A percentile compares a stretch with the other conserved stretches of the same genome.
Evolutionary conservation across 1,140 invertebrate genomes (phyloP).

Genomic region (Drosophila fuyamai): DNA sequence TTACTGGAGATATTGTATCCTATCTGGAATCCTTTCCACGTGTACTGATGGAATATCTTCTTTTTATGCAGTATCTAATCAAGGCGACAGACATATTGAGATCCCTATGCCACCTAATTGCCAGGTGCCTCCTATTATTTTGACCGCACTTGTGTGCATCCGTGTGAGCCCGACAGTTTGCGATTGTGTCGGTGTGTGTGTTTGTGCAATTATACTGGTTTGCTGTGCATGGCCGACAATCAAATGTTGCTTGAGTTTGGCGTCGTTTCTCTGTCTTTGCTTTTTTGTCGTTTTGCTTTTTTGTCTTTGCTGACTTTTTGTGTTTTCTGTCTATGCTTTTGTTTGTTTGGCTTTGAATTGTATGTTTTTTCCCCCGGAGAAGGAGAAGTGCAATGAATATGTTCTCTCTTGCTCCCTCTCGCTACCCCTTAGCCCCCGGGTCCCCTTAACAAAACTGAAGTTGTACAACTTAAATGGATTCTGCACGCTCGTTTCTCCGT

Average conservation of each 20-base stretch:
- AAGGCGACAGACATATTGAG: not conserved
- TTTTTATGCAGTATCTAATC: not conserved
- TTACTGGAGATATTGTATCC: too few relatives aligned
- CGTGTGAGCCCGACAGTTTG: slow-evolving; percentile 31
- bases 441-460: slow-evolving; percentile 22
- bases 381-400: slow-evolving; percentile 31
- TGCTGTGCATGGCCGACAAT: slow-evolving; percentile 74
- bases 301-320: slow-evolving; percentile 39
- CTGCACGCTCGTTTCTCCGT: slow-evolving; percentile 61
- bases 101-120: not conserved
- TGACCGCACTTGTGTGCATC: slow-evolving; percentile 11
- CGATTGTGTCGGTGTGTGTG: slow-evolving; percentile 48
- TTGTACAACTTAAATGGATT: slow-evolving; percentile 63
- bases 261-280: slow-evolving; percentile 49
- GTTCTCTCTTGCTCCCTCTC: not conserved
- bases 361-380: slow-evolving; percentile 13
- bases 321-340: slow-evolving; percentile 18
- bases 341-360: slow-evolving; percentile 29
- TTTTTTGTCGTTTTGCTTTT: slow-evolving; percentile 24
- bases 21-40: too few relatives aligned
- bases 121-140: not conserved
- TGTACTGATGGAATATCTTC: too few relatives aligned
- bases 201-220: slow-evolving; percentile 79
- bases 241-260: slow-evolving; percentile 63
- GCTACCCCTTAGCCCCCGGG: not conserved